Evolutionary conservation across 2,888 invertebrate genomes (phyloP).

Genomic region (Folsomia manolachei): DNA sequence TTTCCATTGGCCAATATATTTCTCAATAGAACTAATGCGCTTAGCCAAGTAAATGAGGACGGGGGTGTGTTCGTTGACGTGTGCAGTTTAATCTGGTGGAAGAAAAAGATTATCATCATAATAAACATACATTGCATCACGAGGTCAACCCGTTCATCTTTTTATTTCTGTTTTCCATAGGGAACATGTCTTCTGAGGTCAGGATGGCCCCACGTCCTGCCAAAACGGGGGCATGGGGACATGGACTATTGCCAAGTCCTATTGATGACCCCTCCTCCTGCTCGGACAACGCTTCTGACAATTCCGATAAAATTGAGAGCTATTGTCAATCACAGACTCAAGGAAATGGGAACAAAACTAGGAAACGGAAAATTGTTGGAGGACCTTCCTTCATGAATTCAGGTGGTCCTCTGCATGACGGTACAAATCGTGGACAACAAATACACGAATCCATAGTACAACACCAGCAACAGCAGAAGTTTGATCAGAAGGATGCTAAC

Average conservation of each 20-base stretch:
- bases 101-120: too few relatives aligned
- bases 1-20: background rate
- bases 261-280: conserved; percentile 51
- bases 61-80: too few relatives aligned
- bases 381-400: conserved; percentile 28
- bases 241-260: conserved; percentile 42
- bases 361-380: conserved; percentile 46
- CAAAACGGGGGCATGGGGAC: conserved; percentile 67
- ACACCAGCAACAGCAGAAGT: conserved; percentile 24
- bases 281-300: conserved; percentile 51
- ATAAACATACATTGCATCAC: too few relatives aligned
- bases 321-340: conserved; percentile 28
- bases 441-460: conserved; percentile 20
- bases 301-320: conserved; percentile 50
- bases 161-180: conserved; percentile 26
- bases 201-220: conserved; percentile 59
- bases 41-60: too few relatives aligned
- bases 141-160: too few relatives aligned
- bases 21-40: too few relatives aligned
- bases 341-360: conserved; percentile 28
- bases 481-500: background rate
- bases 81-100: too few relatives aligned
- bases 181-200: conserved; percentile 50
- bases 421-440: conserved; percentile 21
- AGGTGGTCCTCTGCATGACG: conserved; percentile 23